phyloP scores from a whole-genome alignment of 1,140 invertebrate genomes.

The Branchinecta lindahli region DNA sequence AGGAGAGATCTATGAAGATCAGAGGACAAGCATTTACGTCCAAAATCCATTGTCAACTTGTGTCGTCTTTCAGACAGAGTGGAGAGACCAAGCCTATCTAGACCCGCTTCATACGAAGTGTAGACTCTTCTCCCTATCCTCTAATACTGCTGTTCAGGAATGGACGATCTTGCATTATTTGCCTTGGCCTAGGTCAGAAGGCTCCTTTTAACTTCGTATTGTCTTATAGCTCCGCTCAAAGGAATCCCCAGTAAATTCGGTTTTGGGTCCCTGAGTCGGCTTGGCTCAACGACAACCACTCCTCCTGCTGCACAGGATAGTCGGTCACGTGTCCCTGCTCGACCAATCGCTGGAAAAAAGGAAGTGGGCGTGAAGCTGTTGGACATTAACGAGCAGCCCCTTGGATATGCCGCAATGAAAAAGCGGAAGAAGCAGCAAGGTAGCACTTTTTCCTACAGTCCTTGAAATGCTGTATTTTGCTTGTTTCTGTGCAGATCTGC shows the following conservation, averaged over 20 bases:
- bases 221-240: slow-evolving; percentile 58
- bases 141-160: no score
- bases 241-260: slow-evolving; percentile 52
- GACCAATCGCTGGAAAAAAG: slow-evolving; percentile 43
- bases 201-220: no score
- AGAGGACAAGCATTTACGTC: no score
- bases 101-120: no score
- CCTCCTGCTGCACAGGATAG: slow-evolving; percentile 27
- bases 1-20: no score
- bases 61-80: no score
- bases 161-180: no score
- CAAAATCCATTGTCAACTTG: no score
- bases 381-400: slow-evolving; percentile 82
- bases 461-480: background rate
- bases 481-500: slow-evolving; percentile 13
- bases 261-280: slow-evolving; percentile 37
- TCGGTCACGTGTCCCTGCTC: slow-evolving; percentile 29
- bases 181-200: no score
- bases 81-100: no score
- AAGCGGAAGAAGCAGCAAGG: slow-evolving; percentile 43
- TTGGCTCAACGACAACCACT: slow-evolving; percentile 17
- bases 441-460: slow-evolving; percentile 24
- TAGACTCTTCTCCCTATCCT: no score
- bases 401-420: slow-evolving; percentile 45
- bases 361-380: slow-evolving; percentile 82